Evolutionary conservation across 2,797 vertebrate species (phyloP), one percentile per base, ranked within the genome.

Genomic region (Denticeps clupeoides): DNA sequence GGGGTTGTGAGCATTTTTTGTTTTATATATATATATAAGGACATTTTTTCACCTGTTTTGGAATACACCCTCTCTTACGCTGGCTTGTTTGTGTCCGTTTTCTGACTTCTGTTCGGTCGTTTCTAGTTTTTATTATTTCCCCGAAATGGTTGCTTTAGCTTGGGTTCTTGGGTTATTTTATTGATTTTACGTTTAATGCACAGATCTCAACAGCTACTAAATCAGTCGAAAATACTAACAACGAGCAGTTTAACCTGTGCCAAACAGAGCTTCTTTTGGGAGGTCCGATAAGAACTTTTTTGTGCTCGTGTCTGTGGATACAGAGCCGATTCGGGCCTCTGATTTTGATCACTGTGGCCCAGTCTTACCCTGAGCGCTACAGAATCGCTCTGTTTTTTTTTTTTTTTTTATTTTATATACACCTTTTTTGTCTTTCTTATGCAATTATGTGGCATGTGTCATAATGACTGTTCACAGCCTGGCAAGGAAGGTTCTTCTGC

Each of bases 11-110:
- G 53, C 56, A 22, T 45, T 51, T 46, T 32, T 27, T 10, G 33
- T 35, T 24, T 42, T 40, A 53, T 33, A 44, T n/a, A 45, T 70
- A 67, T 71, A 38, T 35, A 38, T 38, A 9, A 38, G 35, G 35
- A 21, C 35, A 35, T 38, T 19, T 38, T 15, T 35, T 21, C 19
- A 38, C 4, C 28, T 59, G 61, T 73, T 73, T 67, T 56, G 67
- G 72, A 72, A 68, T 38, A 67, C 61, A 55, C 65, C 70, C 73
- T 82, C 73, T 82, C 74, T 74, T 51, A 63, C 69, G 73, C 81
- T 82, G 78, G 76, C 67, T 80, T 63, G 69, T 77, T 69, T 57
- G 67, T 84, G 76, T 79, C 81, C 24, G 64, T 79, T 82, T 73
- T 69, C 68, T 80, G 69, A 64, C 57, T 79, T 80, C 72, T 71